Base-by-base conservation (phyloP, 2,113 vertebrate species). In the Agapornis roseicollis region DNA sequence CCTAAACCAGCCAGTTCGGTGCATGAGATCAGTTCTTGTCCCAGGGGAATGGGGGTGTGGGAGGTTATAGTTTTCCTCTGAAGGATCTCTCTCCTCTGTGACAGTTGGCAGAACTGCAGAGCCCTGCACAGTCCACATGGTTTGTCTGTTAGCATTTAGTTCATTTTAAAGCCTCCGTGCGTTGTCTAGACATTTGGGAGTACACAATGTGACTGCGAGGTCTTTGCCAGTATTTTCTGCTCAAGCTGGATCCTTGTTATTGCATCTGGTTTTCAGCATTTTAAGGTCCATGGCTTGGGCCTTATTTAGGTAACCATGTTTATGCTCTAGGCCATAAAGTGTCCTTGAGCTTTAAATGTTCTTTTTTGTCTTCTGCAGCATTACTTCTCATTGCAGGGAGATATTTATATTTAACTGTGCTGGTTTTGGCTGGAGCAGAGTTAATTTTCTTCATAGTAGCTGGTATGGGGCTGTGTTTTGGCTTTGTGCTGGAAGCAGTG, bases 101-200 rank as follows among this genome's bases (percentile, higher is more conserved):
- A 94, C 88, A 88, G 22, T 24, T 95, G 86, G 94, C 95, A 96
- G 86, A 88, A 33, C 83, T 88, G 82, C 74, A 70, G 90, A 61
- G 60, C 89, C 88, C 76, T 69, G 18, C 73, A 27, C 53, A 64
- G 55, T 19, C 77, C 82, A 77, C 82, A 44, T 95, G 93, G 85
- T 94, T 94, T 85, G 64, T 96, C 95, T 97, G 95, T 52, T 94
- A 87, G 86, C 70, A 37, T 94, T 96, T 83, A 92, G 87, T 96
- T 96, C 33, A 91, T 94, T 95, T 93, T 90, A 89, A 94, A 96
- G 90, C 44, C 91, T 92, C 82, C 3, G n/a, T 95, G 96, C 63
- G 4, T 85, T 96, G 97, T 96, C 92, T 95, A 87, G 96, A 97
- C 66, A 1, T 95, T 93, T 90, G 90, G 87, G 94, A 95, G 89